Base-by-base conservation (phyloP, 2,113 vertebrate species). In the Hoplias malabaricus region DNA sequence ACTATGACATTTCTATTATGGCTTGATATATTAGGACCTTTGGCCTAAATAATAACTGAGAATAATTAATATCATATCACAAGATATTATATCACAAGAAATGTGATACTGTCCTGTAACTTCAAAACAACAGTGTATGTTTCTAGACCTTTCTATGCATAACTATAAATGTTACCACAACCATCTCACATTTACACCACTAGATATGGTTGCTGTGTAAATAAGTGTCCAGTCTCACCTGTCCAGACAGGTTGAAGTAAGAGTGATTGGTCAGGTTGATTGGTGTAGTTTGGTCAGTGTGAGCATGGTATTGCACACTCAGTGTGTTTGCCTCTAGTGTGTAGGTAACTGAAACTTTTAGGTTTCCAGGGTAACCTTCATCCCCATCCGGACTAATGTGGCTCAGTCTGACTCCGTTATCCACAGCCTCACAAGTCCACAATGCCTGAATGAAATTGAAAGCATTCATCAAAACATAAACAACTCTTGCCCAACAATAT, bases 211-310 rank as follows among this genome's bases (percentile, higher is more conserved):
- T 46, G n/a, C 29, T 46, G 40, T 27, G 25, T 31, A 19, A n/a
- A 4, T 42, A 9, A 42, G 27, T 13, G 5, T 69, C 1, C 23
- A 13, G 36, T n/a, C 89, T 88, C 84, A 98, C 98, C 89, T 98
- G 95, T 82, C 96, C 96, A 19, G 93, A 92, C 19, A 99, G 88
- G 87, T 98, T 99, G 87, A 99, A 99, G 80, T 98, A 99, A 0
- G 96, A 86, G 1, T 99, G 98, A 86, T 98, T 99, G 73, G 97
- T 98, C 80, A 99, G 89, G 87, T 84, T 99, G 83, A 99, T 78
- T 0, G 96, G 96, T 0, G 97, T 98, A 0, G 92, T 92, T 86
- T 90, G 93, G 80, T 83, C 95, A 69, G 91, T 90, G 65, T 89
- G 86, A 0, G 96, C 97, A 73, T 72, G 85, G 67, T 96, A 99